Conservation (phyloP, 2,797 vertebrate genomes). For the Melanotaenia boesemani region DNA sequence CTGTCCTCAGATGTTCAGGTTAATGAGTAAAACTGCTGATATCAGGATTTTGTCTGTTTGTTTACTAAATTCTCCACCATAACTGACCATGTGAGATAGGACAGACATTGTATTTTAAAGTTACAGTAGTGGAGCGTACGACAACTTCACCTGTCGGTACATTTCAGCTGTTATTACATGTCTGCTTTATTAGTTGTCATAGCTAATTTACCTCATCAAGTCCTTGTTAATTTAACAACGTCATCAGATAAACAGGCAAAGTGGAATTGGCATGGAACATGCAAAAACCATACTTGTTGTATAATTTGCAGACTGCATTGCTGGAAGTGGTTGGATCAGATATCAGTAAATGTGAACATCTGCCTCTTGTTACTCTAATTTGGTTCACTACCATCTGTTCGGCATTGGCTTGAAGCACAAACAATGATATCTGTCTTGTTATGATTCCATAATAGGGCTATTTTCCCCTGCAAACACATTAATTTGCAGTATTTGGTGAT, state of each 20-base stretch:
- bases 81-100: constrained; percentile 12
- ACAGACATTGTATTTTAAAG: constrained; percentile 10
- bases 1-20: constrained; percentile 46
- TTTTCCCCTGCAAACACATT: constrained; percentile 43
- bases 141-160: background rate
- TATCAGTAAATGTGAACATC: constrained; percentile 72
- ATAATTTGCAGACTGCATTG: constrained; percentile 59
- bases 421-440: constrained; percentile 66
- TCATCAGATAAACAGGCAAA: constrained; percentile 43
- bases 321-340: constrained; percentile 63
- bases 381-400: constrained; percentile 73
- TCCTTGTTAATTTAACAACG: constrained; percentile 35
- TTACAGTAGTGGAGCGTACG: background rate
- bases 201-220: constrained; percentile 20
- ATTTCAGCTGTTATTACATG: background rate
- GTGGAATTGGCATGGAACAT: constrained; percentile 49
- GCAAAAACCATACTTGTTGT: constrained; percentile 55
- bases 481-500: constrained; percentile 51
- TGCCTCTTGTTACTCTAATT: constrained; percentile 74
- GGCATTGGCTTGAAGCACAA: constrained; percentile 58
- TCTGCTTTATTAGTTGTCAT: constrained; percentile 15
- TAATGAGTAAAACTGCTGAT: constrained; percentile 55
- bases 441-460: constrained; percentile 60
- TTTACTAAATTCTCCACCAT: constrained; percentile 28
- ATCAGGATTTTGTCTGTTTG: constrained; percentile 41